Conservation (phyloP, 2,888 invertebrate species). For the Boloria selene region DNA sequence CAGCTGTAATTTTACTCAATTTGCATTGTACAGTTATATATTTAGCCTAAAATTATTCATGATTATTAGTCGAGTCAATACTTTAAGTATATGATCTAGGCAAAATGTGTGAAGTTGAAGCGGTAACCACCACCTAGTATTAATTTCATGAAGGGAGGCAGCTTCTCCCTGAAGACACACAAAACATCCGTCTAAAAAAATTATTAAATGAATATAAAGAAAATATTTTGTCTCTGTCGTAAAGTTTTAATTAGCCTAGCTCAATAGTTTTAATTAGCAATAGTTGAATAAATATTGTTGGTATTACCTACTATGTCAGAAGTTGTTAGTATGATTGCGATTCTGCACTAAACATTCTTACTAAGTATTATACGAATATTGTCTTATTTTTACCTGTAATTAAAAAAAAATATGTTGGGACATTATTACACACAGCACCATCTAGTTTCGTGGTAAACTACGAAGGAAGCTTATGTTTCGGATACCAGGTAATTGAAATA, state of each 20-base stretch:
- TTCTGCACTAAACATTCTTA: no score
- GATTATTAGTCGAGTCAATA: neutral
- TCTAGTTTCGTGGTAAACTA: no score
- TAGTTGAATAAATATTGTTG: no score
- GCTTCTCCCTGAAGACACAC: constrained; percentile 26
- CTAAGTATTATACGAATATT: no score
- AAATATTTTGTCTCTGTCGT: constrained; percentile 19
- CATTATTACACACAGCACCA: no score
- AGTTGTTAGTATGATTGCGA: no score
- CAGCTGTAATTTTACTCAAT: neutral
- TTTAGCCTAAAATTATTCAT: neutral
- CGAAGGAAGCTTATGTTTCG: no score
- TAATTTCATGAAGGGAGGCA: constrained; percentile 25
- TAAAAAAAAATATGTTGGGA: no score
- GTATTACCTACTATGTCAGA: no score
- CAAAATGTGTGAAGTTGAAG: constrained; percentile 23
- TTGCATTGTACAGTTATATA: neutral
- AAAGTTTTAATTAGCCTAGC: constrained; percentile 20
- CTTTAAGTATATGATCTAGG: constrained; percentile 6
- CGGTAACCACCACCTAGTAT: constrained; percentile 26
- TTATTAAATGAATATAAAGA: constrained; percentile 22
- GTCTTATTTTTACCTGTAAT: neutral
- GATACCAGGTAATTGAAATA: no score
- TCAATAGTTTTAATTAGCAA: constrained; percentile 17
- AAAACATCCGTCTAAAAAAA: constrained; percentile 26